Conservation (phyloP, 2,113 vertebrate genomes). For the Thermophis baileyi region DNA sequence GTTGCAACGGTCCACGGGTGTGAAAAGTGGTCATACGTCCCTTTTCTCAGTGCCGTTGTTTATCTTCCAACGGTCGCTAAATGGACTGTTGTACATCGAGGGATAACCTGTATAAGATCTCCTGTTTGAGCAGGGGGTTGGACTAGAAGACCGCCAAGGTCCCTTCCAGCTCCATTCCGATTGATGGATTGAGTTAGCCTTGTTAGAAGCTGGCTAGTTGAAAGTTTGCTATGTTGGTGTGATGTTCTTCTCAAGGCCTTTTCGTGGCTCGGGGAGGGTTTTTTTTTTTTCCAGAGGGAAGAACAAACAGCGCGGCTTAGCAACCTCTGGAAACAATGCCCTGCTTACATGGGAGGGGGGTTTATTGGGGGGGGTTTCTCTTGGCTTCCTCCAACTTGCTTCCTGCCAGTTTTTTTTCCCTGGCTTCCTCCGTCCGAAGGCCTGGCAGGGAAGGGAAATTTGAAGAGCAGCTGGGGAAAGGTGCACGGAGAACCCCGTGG, state of each 20-base stretch:
- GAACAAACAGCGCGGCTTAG: not conserved
- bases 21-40: no score
- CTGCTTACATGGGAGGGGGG: not conserved
- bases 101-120: no score
- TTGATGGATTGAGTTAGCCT: no score
- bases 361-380: not conserved
- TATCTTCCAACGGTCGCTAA: no score
- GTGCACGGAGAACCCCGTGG: not conserved
- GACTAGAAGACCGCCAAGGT: no score
- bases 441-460: not conserved
- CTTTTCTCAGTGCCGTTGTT: no score
- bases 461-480: not conserved
- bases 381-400: not conserved
- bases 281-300: not conserved
- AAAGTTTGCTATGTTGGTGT: not conserved
- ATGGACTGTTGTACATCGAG: no score
- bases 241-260: not conserved
- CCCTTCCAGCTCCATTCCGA: no score
- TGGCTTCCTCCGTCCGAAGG: not conserved
- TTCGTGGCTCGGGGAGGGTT: not conserved
- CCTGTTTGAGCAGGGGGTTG: no score
- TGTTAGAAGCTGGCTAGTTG: not conserved
- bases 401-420: not conserved
- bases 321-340: conserved; percentile 5
- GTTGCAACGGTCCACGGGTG: no score